Conservation (phyloP, 2,113 vertebrate species). For the Chinchilla lanigera region DNA sequence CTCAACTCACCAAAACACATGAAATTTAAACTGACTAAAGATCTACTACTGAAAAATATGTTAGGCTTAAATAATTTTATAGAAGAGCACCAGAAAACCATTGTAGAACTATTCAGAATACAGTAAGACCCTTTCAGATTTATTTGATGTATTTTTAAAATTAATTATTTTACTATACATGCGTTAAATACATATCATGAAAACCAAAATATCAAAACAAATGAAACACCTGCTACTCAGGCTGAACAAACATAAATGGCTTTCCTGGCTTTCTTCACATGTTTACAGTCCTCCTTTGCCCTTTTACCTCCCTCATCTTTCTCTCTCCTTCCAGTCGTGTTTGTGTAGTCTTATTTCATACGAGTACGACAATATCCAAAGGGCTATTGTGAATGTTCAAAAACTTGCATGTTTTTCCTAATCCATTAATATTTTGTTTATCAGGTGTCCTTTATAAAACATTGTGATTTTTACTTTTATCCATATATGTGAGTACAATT, state of each 20-base stretch:
- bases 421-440: not conserved
- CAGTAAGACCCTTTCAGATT: too few relatives aligned
- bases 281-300: not conserved
- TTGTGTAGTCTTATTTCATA: not conserved
- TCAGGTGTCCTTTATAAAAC: not conserved
- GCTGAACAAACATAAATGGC: not conserved
- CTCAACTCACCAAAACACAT: not conserved
- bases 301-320: not conserved
- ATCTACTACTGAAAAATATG: not conserved
- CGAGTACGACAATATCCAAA: not conserved
- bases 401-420: not conserved
- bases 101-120: not conserved
- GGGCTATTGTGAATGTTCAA: not conserved
- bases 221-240: not conserved
- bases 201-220: not conserved
- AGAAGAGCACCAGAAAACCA: not conserved
- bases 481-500: not conserved
- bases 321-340: not conserved
- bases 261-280: not conserved
- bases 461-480: not conserved
- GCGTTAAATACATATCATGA: not conserved
- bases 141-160: not conserved
- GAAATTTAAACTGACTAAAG: not conserved
- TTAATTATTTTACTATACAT: not conserved
- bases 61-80: not conserved